A percentile compares a stretch with the other conserved stretches of the same genome.
Evolutionary conservation across 2,888 invertebrate genomes (phyloP).

Genomic region (Prionchulus punctatus): DNA sequence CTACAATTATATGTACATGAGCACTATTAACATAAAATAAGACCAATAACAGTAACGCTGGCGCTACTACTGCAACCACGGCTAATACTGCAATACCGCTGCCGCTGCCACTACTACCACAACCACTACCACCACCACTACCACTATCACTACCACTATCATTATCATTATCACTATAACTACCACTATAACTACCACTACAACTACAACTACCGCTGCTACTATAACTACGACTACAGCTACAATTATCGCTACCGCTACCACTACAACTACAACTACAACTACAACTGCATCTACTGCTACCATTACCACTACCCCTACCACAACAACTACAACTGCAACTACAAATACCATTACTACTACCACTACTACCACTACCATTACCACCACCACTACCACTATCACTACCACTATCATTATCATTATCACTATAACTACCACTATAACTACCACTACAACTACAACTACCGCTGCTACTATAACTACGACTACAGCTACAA

Average conservation of each 20-base stretch:
- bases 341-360: slow-evolving; percentile 12
- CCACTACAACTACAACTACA: slow-evolving; percentile 10
- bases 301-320: slow-evolving; percentile 11
- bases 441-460: slow-evolving; percentile 10
- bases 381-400: slow-evolving; percentile 11
- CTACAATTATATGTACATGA: too few relatives aligned
- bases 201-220: slow-evolving; percentile 9
- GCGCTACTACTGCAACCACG: too few relatives aligned
- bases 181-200: slow-evolving; percentile 9
- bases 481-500: slow-evolving; percentile 9
- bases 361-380: slow-evolving; percentile 11
- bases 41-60: too few relatives aligned
- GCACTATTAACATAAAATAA: too few relatives aligned
- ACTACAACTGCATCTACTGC: slow-evolving; percentile 10
- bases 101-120: too few relatives aligned
- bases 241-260: slow-evolving; percentile 7
- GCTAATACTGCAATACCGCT: too few relatives aligned
- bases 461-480: slow-evolving; percentile 9
- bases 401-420: slow-evolving; percentile 8
- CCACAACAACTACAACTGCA: slow-evolving; percentile 11
- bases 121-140: too few relatives aligned
- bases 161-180: slow-evolving; percentile 7
- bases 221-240: slow-evolving; percentile 9
- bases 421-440: slow-evolving; percentile 7
- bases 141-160: slow-evolving; percentile 9